phyloP scores from a whole-genome alignment of 2,888 invertebrate genomes.

The Caenorhabditis japonica region DNA sequence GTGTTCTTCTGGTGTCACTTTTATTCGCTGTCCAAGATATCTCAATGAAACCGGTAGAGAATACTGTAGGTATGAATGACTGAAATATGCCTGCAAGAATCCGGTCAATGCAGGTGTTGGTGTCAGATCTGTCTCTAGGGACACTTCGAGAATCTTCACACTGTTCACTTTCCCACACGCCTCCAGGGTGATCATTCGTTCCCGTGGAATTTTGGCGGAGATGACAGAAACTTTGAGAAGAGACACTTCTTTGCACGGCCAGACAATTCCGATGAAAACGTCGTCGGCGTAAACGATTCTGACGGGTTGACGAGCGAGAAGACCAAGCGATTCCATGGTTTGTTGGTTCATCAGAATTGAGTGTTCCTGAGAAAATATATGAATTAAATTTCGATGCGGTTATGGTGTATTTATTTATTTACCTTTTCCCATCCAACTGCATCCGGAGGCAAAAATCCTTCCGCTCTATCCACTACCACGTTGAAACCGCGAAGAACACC shows the following conservation, averaged over 20 bases:
- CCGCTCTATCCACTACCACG: constrained; percentile 25
- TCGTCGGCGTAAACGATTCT: constrained; percentile 18
- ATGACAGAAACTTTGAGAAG: constrained; percentile 32
- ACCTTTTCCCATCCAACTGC: constrained; percentile 59
- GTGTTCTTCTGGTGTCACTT: constrained; percentile 43
- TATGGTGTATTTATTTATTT: no score
- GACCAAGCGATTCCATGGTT: constrained; percentile 62
- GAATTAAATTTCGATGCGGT: no score
- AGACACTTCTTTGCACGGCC: constrained; percentile 70
- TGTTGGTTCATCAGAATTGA: constrained; percentile 64
- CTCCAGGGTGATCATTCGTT: constrained; percentile 34
- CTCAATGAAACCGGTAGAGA: constrained; percentile 30
- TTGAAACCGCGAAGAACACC: constrained; percentile 39
- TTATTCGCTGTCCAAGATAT: constrained; percentile 54
- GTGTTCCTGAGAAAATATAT: constrained; percentile 50
- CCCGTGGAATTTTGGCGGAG: constrained; percentile 21
- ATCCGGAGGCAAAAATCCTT: constrained; percentile 52
- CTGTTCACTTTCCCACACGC: constrained; percentile 16
- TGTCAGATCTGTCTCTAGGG: neutral
- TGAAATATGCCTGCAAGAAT: constrained; percentile 33
- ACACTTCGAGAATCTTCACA: constrained; percentile 5
- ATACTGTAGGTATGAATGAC: constrained; percentile 54
- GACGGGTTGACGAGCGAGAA: constrained; percentile 59
- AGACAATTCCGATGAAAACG: constrained; percentile 59
- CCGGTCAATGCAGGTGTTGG: constrained; percentile 1